Percentiles rank a stretch among this genome's conserved stretches.
phyloP scores from a whole-genome alignment of 2,113 vertebrate genomes.

The Tichodroma muraria region DNA sequence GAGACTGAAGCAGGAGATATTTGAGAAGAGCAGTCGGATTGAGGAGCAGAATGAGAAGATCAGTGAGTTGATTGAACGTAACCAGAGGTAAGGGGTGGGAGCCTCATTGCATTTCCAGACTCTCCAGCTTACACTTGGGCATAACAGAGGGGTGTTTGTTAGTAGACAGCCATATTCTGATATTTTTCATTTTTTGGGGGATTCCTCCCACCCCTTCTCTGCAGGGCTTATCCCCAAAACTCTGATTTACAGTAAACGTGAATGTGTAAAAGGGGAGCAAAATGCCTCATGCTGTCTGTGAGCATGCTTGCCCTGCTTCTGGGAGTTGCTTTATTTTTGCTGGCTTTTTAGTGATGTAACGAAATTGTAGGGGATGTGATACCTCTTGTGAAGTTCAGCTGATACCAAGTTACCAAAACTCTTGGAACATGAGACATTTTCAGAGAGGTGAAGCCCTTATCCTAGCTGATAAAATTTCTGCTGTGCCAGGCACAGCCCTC shows the following conservation, averaged over 20 bases:
- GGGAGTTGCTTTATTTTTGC: background rate
- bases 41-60: constrained; percentile 97
- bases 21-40: constrained; percentile 91
- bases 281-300: background rate
- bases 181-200: background rate
- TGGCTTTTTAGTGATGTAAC: background rate
- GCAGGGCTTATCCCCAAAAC: background rate
- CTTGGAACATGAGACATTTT: background rate
- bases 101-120: background rate
- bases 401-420: background rate
- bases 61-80: constrained; percentile 88
- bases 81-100: constrained; percentile 83
- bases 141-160: background rate
- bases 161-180: background rate
- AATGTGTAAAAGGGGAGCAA: background rate
- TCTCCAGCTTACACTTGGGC: background rate
- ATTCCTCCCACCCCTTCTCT: too few species aligned
- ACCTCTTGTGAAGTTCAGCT: background rate
- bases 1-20: constrained; percentile 91
- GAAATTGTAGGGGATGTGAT: background rate
- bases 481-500: background rate
- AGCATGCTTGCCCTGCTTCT: background rate
- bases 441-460: background rate
- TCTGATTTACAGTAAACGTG: background rate
- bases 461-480: background rate